A percentile compares a stretch with the other conserved stretches of the same genome.
Conservation (phyloP, 2,113 vertebrate genomes). For the Cyprinodon tularosa region DNA sequence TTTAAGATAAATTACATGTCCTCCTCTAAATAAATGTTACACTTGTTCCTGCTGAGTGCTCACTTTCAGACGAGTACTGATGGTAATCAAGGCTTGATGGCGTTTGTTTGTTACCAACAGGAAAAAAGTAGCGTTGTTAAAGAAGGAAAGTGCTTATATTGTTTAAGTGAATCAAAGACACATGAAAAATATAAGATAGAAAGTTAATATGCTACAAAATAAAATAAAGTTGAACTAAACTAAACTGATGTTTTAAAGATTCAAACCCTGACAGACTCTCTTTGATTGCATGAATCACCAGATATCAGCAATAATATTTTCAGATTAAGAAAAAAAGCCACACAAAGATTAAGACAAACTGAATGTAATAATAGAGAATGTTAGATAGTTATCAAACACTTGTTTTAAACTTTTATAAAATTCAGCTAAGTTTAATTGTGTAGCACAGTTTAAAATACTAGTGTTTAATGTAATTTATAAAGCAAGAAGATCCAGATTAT, state of each 20-base stretch:
- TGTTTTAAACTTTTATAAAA: too few species aligned
- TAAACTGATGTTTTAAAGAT: not conserved
- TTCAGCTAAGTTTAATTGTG: too few species aligned
- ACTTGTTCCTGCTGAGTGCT: slow-evolving; percentile 19
- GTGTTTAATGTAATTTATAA: too few species aligned
- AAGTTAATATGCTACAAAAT: not conserved
- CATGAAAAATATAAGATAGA: not conserved
- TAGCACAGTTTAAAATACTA: too few species aligned
- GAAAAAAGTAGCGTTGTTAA: not conserved
- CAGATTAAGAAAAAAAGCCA: not conserved
- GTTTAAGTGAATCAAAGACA: not conserved
- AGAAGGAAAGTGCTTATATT: not conserved
- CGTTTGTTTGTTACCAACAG: slow-evolving; percentile 1
- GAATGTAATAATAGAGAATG: not conserved
- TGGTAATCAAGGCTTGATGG: not conserved
- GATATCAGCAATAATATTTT: not conserved
- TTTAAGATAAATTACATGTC: slow-evolving; percentile 30
- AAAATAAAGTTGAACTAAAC: not conserved
- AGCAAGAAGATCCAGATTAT: too few species aligned
- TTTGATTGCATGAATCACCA: not conserved
- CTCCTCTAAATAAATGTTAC: slow-evolving; percentile 40
- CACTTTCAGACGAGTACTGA: not conserved
- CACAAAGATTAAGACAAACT: not conserved
- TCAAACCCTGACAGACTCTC: not conserved
- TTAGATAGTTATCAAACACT: too few species aligned